Conservation (phyloP, 2,797 vertebrate genomes). For the Hafferia zeledoni region DNA sequence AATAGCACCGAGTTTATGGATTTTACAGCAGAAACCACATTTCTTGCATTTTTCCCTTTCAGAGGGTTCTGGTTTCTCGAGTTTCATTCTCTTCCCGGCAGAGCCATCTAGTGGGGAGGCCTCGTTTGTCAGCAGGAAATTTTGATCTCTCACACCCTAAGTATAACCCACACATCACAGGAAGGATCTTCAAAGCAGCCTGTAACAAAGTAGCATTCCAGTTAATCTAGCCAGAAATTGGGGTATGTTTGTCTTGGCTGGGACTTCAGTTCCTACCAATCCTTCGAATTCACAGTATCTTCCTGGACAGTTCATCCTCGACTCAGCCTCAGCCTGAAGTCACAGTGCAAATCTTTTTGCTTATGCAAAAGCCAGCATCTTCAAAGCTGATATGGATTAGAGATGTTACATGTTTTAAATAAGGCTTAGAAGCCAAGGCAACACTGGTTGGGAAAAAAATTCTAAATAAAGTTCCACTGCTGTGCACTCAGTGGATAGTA, state of each 20-base stretch:
- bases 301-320: not conserved
- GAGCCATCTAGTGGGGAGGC: conserved; percentile 43
- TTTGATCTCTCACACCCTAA: not conserved
- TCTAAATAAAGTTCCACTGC: not conserved
- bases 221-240: not conserved
- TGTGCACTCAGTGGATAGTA: not conserved
- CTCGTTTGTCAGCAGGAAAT: not conserved
- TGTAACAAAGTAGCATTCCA: not conserved
- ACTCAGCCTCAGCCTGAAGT: not conserved
- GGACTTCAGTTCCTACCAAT: not conserved
- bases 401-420: not conserved
- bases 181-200: not conserved
- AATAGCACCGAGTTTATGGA: not conserved
- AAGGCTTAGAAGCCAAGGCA: not conserved
- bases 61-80: not conserved
- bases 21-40: not conserved
- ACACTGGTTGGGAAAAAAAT: not conserved
- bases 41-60: not conserved
- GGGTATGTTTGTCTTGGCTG: not conserved
- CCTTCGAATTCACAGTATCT: not conserved
- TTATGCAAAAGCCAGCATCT: not conserved
- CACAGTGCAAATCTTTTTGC: not conserved
- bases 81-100: not conserved
- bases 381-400: not conserved
- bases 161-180: rapidly evolving